A percentile compares a stretch with the other conserved stretches of the same genome.
phyloP scores from a whole-genome alignment of 1,140 invertebrate genomes.

The Octopus sinensis region DNA sequence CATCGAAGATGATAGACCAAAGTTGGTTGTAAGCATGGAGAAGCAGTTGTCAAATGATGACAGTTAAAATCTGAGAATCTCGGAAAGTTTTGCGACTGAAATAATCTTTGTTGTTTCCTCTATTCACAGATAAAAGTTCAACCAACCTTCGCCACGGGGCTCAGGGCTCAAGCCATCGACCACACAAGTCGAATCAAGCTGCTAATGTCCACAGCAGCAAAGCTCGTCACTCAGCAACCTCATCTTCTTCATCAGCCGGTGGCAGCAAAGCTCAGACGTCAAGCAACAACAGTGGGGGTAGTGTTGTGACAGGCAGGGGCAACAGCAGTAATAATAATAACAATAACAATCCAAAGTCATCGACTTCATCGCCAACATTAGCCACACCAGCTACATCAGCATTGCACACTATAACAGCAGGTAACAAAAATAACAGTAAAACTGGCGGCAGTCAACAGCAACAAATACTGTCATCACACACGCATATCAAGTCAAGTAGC shows the following conservation, averaged over 20 bases:
- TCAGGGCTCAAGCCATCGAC: not conserved
- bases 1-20: not conserved
- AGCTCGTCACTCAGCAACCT: not conserved
- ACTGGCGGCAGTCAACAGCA: not conserved
- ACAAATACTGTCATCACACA: no score
- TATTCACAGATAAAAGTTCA: slow-evolving; percentile 7
- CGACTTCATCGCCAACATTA: not conserved
- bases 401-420: not conserved
- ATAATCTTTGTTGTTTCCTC: not conserved
- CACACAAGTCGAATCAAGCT: slow-evolving; percentile 8
- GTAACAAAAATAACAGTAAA: no score
- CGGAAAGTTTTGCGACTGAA: not conserved
- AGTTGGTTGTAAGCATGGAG: not conserved
- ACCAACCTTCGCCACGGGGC: not conserved
- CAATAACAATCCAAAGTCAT: not conserved
- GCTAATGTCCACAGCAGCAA: slow-evolving; percentile 5
- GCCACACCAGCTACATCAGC: not conserved
- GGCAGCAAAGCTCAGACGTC: not conserved
- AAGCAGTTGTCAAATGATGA: not conserved
- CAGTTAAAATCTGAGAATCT: not conserved
- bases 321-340: not conserved
- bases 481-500: not conserved
- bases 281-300: not conserved
- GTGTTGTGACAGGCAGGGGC: not conserved
- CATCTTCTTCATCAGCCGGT: not conserved